Percentiles rank a stretch among this genome's conserved stretches.
phyloP scores from a whole-genome alignment of 2,113 vertebrate species.

The Tragulus kanchil region DNA sequence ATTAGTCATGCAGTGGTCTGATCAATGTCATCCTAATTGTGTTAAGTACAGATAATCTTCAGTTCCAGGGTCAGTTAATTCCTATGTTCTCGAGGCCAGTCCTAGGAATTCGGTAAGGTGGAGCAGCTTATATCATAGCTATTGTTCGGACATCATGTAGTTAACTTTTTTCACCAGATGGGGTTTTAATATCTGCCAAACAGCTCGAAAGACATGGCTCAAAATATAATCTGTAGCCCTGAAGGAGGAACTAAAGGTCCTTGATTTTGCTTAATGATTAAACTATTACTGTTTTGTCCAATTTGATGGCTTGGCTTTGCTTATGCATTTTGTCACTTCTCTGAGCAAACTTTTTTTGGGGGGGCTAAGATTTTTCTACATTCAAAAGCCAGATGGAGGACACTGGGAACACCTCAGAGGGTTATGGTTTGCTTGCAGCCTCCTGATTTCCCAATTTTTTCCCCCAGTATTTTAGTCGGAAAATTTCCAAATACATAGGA shows the following conservation, averaged over 20 bases:
- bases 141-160: neutral
- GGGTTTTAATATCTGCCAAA: neutral
- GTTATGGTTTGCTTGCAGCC: neutral
- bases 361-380: neutral
- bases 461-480: neutral
- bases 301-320: neutral
- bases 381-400: neutral
- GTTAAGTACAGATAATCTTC: neutral
- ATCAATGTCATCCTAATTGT: neutral
- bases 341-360: neutral
- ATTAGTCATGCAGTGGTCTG: neutral
- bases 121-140: neutral
- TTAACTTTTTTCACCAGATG: neutral
- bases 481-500: neutral
- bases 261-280: neutral
- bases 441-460: neutral
- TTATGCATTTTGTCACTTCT: neutral
- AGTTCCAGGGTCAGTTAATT: neutral
- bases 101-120: neutral
- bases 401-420: neutral
- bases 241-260: neutral
- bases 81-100: neutral
- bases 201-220: neutral
- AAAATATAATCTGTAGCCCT: neutral
- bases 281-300: neutral